Evolutionary conservation across 2,797 vertebrate species (phyloP), one percentile per base, ranked within the genome.

Genomic region (Tarsius wallacei): DNA sequence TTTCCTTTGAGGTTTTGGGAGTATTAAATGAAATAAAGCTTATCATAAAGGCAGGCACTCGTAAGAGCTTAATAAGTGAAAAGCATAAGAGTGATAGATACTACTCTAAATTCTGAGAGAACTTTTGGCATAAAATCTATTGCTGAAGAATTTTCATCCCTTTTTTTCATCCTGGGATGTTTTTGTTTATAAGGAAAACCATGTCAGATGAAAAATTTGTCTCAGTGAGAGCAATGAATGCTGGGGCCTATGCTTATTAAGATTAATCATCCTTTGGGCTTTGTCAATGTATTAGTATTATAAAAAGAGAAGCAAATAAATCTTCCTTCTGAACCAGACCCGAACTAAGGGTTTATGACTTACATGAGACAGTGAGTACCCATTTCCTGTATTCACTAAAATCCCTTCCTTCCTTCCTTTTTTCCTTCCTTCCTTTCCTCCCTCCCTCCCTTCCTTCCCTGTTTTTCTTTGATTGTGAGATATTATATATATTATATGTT

Each of bases 381-480:
- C 42, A 31, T 86, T 93, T 92, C 36, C 78, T 86, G 63, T 1
- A 49, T 21, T 7, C 55, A 47, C 3, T 55, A 22, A 19, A 80
- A n/a, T 91, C n/a, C 36, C 13, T 53, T 2, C 14, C 0, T 61
- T n/a, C 24, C 22, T 78, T 2, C 16, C 9, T 8, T 57, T 13
- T 4, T 24, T 0, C 2, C 5, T 12, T 14, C 9, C 5, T 5
- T 9, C 28, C 4, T 24, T 5, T 9, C 28, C 4, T 24, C 26
- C 3, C 13, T 73, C 12, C 90, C 59, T 42, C 26, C 42, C 42
- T 42, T 42, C 42, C 42, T 42, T 42, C 42, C 42, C 42, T 6
- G 42, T 42, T 5, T 42, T 42, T 42, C 42, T 42, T 42, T 42
- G 42, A 28, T 53, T 78, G 49, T 88, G 31, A 86, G 22, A 71